phyloP scores from a whole-genome alignment of 2,888 invertebrate species.

The Palloptera scutellata region DNA sequence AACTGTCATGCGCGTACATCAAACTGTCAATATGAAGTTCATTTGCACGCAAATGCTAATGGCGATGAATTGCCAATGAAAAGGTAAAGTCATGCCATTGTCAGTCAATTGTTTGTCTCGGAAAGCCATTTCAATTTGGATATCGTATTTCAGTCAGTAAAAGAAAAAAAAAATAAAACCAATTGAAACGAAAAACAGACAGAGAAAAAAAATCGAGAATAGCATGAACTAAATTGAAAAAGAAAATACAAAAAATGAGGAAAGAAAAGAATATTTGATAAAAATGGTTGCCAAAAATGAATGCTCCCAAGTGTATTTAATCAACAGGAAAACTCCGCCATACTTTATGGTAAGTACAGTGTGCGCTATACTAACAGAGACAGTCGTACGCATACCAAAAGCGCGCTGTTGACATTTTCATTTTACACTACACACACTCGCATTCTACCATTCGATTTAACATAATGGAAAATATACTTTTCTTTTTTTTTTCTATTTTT shows the following conservation, averaged over 20 bases:
- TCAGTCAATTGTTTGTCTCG: conserved; percentile 38
- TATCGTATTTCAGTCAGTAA: conserved; percentile 34
- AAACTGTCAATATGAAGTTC: not conserved
- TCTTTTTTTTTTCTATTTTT: conserved; percentile 39
- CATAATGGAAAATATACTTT: conserved; percentile 56
- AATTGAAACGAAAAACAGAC: too few species aligned
- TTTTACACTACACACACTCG: conserved; percentile 48
- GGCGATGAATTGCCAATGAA: not conserved
- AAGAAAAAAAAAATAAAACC: conserved; percentile 10
- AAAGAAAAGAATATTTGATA: not conserved
- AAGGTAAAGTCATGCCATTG: conserved; percentile 38
- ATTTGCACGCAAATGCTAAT: not conserved
- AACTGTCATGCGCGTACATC: not conserved
- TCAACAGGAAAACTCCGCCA: not conserved
- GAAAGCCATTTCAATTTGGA: conserved; percentile 37
- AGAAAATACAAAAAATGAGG: not conserved
- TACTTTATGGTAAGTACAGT: not conserved
- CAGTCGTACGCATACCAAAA: not conserved
- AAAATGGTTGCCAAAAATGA: conserved; percentile 2
- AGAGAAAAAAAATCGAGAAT: too few species aligned
- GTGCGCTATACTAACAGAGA: not conserved
- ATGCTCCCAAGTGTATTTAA: conserved; percentile 3
- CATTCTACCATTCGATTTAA: conserved; percentile 58
- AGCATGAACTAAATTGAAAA: not conserved
- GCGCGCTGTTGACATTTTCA: not conserved